phyloP scores from a whole-genome alignment of 2,888 invertebrate species.

The Papilio protenor region DNA sequence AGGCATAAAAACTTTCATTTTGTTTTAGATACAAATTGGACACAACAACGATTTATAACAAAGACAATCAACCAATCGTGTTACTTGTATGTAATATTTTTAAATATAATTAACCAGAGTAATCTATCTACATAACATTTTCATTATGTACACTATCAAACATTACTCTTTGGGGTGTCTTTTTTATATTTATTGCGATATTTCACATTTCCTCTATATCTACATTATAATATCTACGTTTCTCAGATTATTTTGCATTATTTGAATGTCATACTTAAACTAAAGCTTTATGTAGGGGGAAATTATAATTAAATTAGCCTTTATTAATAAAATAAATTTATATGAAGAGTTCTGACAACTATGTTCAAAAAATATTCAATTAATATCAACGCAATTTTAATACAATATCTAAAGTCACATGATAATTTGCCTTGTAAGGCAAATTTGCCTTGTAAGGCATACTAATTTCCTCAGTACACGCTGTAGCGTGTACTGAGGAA shows the following conservation, averaged over 20 bases:
- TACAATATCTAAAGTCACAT: not conserved
- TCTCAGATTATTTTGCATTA: constrained; percentile 44
- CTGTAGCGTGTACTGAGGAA: not conserved
- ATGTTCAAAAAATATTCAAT: not conserved
- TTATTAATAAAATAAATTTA: constrained; percentile 6
- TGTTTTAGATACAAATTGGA: constrained; percentile 31
- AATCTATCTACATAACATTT: constrained; percentile 45
- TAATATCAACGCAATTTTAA: not conserved
- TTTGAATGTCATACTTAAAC: constrained; percentile 8
- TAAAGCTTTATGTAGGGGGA: not conserved
- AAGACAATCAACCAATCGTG: not conserved
- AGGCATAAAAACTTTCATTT: not conserved
- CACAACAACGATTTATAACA: not conserved
- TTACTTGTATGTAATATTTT: not conserved
- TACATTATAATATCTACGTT: constrained; percentile 55
- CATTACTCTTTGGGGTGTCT: constrained; percentile 54
- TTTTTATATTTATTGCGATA: constrained; percentile 58
- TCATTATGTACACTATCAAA: constrained; percentile 51
- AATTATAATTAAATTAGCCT: constrained; percentile 7
- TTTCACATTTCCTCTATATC: constrained; percentile 54
- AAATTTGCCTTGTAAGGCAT: too few relatives aligned
- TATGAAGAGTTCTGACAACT: not conserved
- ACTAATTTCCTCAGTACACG: too few relatives aligned
- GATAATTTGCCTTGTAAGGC: too few relatives aligned
- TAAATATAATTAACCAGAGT: not conserved